phyloP scores from a whole-genome alignment of 2,888 invertebrate species.

The Girardia tigrina region DNA sequence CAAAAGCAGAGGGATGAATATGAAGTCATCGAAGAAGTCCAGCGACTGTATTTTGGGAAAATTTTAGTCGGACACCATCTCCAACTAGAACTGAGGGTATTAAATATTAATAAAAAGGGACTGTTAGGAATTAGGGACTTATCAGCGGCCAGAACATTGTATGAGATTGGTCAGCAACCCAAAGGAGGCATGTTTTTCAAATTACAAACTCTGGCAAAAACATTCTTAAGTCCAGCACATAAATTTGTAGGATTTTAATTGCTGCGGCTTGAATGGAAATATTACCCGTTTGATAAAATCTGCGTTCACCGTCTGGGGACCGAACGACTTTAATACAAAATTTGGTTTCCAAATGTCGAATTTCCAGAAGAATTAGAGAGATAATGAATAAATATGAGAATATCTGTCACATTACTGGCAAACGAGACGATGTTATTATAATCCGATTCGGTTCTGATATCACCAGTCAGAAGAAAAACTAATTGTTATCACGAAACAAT shows the following conservation, averaged over 20 bases:
- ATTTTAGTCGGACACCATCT: too few species aligned
- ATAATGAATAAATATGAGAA: conserved; percentile 8
- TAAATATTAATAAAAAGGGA: too few species aligned
- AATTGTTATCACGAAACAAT: too few species aligned
- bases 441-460: not conserved
- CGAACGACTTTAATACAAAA: conserved; percentile 55
- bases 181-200: too few species aligned
- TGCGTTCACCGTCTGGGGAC: conserved; percentile 83
- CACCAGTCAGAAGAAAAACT: not conserved
- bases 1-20: too few species aligned
- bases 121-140: too few species aligned
- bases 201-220: too few species aligned
- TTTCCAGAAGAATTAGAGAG: not conserved
- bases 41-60: too few species aligned
- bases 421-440: not conserved
- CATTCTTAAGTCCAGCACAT: conserved; percentile 72
- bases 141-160: too few species aligned
- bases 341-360: conserved; percentile 11
- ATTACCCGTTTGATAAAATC: conserved; percentile 60
- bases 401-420: conserved; percentile 16
- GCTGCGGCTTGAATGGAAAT: conserved; percentile 86
- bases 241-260: conserved; percentile 79
- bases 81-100: too few species aligned
- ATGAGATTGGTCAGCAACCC: too few species aligned
- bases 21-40: too few species aligned